Percentiles rank a stretch among this genome's conserved stretches.
phyloP scores from a whole-genome alignment of 2,888 invertebrate genomes.

The Galerucella nymphaeae region DNA sequence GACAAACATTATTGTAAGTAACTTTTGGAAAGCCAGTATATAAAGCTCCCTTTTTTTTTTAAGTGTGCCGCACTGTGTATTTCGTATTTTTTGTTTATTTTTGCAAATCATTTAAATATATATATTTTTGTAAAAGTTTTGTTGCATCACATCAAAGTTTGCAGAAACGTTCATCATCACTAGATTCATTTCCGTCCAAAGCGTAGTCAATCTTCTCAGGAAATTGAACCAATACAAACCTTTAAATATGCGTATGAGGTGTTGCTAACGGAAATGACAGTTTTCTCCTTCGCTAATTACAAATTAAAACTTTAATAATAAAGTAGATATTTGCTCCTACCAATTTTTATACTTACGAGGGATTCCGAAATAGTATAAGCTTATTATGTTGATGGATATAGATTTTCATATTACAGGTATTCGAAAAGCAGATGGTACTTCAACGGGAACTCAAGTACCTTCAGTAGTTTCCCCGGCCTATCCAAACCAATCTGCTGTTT shows the following conservation, averaged over 20 bases:
- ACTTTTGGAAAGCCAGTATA: not conserved
- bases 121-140: slow-evolving; percentile 13
- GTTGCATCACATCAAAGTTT: slow-evolving; percentile 10
- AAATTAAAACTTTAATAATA: not conserved
- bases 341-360: too few relatives aligned
- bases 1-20: slow-evolving; percentile 76
- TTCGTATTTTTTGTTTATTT: too few relatives aligned
- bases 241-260: slow-evolving; percentile 30
- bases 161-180: slow-evolving; percentile 21
- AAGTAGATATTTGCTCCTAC: not conserved
- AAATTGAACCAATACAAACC: slow-evolving; percentile 39
- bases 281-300: slow-evolving; percentile 8
- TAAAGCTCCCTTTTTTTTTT: too few relatives aligned
- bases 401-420: too few relatives aligned
- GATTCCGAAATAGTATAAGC: too few relatives aligned
- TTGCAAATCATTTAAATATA: too few relatives aligned
- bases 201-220: slow-evolving; percentile 28
- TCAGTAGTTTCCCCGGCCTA: slow-evolving; percentile 52
- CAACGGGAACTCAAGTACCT: slow-evolving; percentile 56
- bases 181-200: slow-evolving; percentile 36
- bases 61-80: too few relatives aligned
- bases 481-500: slow-evolving; percentile 66
- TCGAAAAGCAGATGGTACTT: slow-evolving; percentile 59
- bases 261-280: slow-evolving; percentile 26
- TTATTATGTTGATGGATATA: too few relatives aligned